These are phyloP conservation scores for Dilophus febrilis DNA, from an alignment of 2,888 invertebrate genomes.

Conservation along the genomic window DNA sequence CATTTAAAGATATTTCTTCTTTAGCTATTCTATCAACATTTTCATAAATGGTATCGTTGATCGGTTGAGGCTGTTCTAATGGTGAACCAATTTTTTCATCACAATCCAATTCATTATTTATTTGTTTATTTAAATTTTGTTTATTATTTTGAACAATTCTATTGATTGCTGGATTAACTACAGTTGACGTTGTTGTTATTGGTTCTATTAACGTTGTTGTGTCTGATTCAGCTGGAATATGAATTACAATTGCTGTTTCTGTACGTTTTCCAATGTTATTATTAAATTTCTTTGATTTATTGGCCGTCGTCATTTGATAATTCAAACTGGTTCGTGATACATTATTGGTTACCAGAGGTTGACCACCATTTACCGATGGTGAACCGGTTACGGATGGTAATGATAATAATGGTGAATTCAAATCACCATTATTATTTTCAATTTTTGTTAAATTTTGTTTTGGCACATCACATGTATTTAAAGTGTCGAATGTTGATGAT, in stretches of 20 bases:
- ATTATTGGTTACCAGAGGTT: constrained; percentile 9
- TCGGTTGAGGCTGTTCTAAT: no score
- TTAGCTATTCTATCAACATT: constrained; percentile 1
- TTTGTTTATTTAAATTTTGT: constrained; percentile 8
- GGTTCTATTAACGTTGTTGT: constrained; percentile 1
- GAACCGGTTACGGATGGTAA: no score
- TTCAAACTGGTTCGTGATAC: constrained; percentile 15
- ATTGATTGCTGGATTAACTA: neutral
- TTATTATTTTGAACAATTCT: neutral
- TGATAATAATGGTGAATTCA: no score
- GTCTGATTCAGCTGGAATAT: constrained; percentile 10
- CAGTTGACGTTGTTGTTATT: neutral
- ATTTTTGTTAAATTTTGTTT: no score
- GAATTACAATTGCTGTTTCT: constrained; percentile 13
- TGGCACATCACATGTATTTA: no score
- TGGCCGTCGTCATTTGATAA: no score
- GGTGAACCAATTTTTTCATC: constrained; percentile 8
- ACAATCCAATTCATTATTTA: constrained; percentile 9
- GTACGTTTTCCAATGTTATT: constrained; percentile 6
- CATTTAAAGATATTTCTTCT: constrained; percentile 12
- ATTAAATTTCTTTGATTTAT: no score
- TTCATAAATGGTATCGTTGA: constrained; percentile 1
- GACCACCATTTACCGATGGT: constrained; percentile 1
- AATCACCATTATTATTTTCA: no score
- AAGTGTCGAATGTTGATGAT: no score